Evolutionary conservation across 2,113 vertebrate species (phyloP).

Genomic region (Petaurus breviceps): DNA sequence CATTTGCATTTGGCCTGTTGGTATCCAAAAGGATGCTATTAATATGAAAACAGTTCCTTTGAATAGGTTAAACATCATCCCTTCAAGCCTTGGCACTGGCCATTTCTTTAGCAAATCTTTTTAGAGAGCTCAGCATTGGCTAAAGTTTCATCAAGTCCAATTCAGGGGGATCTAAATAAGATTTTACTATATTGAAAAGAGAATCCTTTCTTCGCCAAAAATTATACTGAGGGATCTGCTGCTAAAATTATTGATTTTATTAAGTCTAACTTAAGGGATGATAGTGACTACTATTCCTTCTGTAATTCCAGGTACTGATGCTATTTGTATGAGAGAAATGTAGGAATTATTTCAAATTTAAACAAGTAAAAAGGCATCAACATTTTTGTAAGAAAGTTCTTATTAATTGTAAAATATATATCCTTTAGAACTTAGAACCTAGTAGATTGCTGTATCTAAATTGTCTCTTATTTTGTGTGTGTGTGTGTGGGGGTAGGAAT

Average conservation of each 20-base stretch:
- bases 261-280: neutral
- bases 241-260: neutral
- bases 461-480: neutral
- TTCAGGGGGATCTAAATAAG: neutral
- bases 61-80: neutral
- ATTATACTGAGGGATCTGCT: neutral
- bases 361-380: neutral
- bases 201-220: constrained; percentile 28
- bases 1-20: neutral
- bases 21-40: neutral
- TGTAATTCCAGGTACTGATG: neutral
- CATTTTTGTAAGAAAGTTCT: neutral
- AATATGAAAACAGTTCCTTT: neutral
- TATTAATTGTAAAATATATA: neutral
- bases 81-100: neutral
- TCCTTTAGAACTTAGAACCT: neutral
- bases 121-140: neutral
- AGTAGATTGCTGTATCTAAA: neutral
- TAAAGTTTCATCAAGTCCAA: neutral
- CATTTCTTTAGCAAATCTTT: neutral
- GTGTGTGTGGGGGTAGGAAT: accelerated
- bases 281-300: neutral
- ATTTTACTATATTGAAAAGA: constrained; percentile 5
- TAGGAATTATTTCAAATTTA: neutral
- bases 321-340: neutral